Percentiles rank a stretch among this genome's conserved stretches.
phyloP scores from a whole-genome alignment of 2,113 vertebrate genomes.

The Scortum barcoo region DNA sequence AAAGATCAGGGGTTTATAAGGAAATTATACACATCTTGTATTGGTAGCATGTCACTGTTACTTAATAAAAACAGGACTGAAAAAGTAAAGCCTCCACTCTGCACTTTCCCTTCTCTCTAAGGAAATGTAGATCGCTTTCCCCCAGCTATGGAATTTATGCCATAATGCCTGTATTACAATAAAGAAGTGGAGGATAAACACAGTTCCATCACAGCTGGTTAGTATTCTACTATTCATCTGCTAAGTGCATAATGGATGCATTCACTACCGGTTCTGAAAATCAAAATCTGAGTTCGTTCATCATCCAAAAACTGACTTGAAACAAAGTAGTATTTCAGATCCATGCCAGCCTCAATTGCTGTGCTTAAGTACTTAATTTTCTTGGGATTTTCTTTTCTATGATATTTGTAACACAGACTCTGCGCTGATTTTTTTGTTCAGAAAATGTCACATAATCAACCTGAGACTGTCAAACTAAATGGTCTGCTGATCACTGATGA shows the following conservation, averaged over 20 bases:
- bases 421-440: constrained; percentile 48
- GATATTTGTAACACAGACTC: constrained; percentile 24
- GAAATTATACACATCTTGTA: constrained; percentile 13
- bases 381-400: constrained; percentile 31
- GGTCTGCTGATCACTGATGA: constrained; percentile 1
- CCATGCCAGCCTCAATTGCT: background rate
- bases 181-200: constrained; percentile 21
- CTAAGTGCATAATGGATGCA: constrained; percentile 16
- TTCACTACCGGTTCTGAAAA: constrained; percentile 10
- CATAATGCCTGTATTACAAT: background rate
- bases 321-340: constrained; percentile 7
- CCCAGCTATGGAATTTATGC: constrained; percentile 34
- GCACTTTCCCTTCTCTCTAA: constrained; percentile 52
- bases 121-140: constrained; percentile 35
- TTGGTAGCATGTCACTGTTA: constrained; percentile 2
- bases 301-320: constrained; percentile 21
- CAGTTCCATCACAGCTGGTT: constrained; percentile 19
- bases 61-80: constrained; percentile 11
- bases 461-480: constrained; percentile 27
- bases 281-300: constrained; percentile 11
- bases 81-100: constrained; percentile 8
- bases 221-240: constrained; percentile 25
- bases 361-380: constrained; percentile 25
- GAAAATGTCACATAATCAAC: constrained; percentile 31
- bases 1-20: background rate